Evolutionary conservation across 2,797 vertebrate species (phyloP), one percentile per base, ranked within the genome.

Genomic region (Remorina albescens): DNA sequence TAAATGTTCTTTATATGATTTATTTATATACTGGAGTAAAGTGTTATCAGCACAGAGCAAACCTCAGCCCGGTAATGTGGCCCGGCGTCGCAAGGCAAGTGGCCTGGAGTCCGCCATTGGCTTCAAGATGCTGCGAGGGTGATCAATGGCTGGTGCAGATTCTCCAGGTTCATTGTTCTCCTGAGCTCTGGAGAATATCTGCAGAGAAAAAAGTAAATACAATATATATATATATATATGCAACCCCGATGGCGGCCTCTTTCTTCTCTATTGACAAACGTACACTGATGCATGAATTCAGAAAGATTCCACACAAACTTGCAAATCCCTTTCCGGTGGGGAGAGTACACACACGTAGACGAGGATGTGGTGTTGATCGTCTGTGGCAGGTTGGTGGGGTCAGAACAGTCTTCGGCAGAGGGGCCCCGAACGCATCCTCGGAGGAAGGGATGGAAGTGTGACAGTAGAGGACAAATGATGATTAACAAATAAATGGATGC

Each of bases 21-120:
- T 86, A 82, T 81, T 79, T 69, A 69, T 46, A 47, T 57, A 66
- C 63, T 41, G 60, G 39, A 39, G 73, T 77, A 36, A 81, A 71
- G 69, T 82, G 84, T 86, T 82, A 89, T 89, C 77, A 63, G 81
- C 61, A 32, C 71, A 78, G 76, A 85, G 76, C 77, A 80, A 87
- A 81, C 62, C 71, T 78, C 65, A 16, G 80, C 46, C 0, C 30
- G 64, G 64, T 73, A 67, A 80, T 70, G 80, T 55, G 51, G 64
- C 37, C 59, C 42, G 8, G 26, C 7, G 39, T 23, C 59, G 57
- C 71, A 68, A 1, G 23, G 21, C 46, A 7, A 44, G 67, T 47
- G 56, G 65, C 55, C 71, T 21, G 67, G 66, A 80, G 85, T 67
- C 71, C 60, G 76, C 54, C 34, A 7, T 46, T 23, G 25, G 54